These are phyloP conservation scores for Grantiella picta DNA, from an alignment of 2,113 vertebrate genomes.

Conservation along the genomic window DNA sequence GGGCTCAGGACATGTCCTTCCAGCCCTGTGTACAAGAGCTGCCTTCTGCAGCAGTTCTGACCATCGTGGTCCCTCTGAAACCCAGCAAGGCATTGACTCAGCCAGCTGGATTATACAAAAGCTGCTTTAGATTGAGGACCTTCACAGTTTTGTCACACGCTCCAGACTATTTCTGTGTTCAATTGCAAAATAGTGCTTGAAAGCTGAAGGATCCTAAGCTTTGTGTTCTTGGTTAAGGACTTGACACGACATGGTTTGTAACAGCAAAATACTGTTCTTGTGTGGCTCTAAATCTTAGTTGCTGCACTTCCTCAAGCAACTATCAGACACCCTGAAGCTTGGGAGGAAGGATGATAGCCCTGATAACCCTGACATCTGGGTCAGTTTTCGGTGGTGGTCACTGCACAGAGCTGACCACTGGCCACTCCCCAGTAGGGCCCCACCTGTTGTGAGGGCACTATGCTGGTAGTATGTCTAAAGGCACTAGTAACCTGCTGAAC, in stretches of 20 bases:
- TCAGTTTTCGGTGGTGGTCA: not conserved
- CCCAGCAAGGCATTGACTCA: not conserved
- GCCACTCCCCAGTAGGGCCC: not conserved
- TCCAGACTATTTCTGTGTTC: not conserved
- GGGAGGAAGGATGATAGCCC: not conserved
- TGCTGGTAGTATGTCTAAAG: not conserved
- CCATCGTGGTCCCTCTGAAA: not conserved
- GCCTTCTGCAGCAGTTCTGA: not conserved
- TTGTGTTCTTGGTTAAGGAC: not conserved
- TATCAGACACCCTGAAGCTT: not conserved
- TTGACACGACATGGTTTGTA: not conserved
- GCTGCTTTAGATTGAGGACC: not conserved
- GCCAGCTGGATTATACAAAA: not conserved
- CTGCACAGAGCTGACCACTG: accelerated
- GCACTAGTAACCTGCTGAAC: not conserved
- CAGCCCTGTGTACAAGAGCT: not conserved
- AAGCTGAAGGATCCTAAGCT: not conserved
- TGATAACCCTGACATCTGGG: not conserved
- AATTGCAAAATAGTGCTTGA: not conserved
- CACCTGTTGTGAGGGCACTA: accelerated
- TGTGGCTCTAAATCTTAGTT: not conserved
- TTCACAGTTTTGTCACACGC: not conserved
- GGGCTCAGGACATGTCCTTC: not conserved
- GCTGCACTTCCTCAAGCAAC: not conserved
- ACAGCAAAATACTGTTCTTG: not conserved